Evolutionary conservation across 1,140 invertebrate species (phyloP).

Genomic region (Meteorus sp.): DNA sequence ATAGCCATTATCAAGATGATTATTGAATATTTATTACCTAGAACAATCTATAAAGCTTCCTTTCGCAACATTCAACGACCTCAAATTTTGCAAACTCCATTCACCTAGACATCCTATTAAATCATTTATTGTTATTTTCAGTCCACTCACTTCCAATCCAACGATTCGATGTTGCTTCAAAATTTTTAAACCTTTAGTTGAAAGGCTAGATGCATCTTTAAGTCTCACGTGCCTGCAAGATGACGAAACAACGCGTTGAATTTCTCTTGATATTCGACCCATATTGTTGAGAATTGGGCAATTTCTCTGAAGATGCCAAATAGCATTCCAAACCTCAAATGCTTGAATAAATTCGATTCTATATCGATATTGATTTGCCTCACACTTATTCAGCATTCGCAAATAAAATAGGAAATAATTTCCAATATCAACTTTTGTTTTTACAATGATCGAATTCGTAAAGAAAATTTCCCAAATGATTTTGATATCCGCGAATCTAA

Average conservation of each 20-base stretch:
- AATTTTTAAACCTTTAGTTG: constrained; percentile 66
- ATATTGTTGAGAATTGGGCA: no score
- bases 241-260: neutral
- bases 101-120: constrained; percentile 72
- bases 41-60: constrained; percentile 67
- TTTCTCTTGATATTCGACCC: neutral
- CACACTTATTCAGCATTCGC: no score
- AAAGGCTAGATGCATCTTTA: constrained; percentile 63
- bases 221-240: constrained; percentile 57
- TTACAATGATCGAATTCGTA: no score
- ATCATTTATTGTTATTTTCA: constrained; percentile 69
- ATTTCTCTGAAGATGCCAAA: no score
- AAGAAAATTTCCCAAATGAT: no score
- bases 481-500: no score
- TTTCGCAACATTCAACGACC: constrained; percentile 67
- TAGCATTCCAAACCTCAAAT: no score
- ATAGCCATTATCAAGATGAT: neutral
- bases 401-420: no score
- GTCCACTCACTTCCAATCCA: constrained; percentile 66
- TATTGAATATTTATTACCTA: constrained; percentile 42
- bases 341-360: no score
- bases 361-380: no score
- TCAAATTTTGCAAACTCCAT: constrained; percentile 72
- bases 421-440: no score
- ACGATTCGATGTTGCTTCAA: constrained; percentile 69